These are phyloP conservation scores for Buathra laborator DNA, from an alignment of 2,888 invertebrate species.

Conservation along the genomic window DNA sequence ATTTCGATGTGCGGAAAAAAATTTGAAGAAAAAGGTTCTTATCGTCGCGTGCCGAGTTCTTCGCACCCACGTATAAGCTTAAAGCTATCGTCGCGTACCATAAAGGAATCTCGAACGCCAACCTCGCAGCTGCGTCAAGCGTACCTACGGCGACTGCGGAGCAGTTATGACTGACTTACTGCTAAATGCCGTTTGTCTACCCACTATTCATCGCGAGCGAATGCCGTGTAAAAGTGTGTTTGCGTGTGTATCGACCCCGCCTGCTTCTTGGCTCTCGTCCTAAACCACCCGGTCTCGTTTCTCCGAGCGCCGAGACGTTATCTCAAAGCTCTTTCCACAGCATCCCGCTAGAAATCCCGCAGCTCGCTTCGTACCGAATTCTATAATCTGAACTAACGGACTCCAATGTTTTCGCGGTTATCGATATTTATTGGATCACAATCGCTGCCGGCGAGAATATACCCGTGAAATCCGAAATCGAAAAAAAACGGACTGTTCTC, in stretches of 20 bases:
- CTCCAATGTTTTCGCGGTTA: not conserved
- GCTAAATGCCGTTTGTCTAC: slow-evolving; percentile 47
- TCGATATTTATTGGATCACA: not conserved
- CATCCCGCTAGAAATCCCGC: not conserved
- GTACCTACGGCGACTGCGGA: not conserved
- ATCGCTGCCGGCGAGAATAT: not conserved
- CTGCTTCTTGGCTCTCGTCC: slow-evolving; percentile 59
- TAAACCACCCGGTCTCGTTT: slow-evolving; percentile 41
- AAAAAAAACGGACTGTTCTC: not conserved
- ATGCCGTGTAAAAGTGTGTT: slow-evolving; percentile 33
- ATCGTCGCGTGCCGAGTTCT: slow-evolving; percentile 1
- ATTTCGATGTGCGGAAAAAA: not conserved
- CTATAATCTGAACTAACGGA: not conserved
- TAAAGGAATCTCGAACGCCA: slow-evolving; percentile 7
- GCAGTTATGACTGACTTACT: slow-evolving; percentile 45
- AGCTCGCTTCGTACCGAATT: not conserved
- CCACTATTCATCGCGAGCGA: slow-evolving; percentile 44
- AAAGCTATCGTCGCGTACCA: slow-evolving; percentile 20
- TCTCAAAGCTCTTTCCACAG: slow-evolving; percentile 27
- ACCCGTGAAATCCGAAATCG: not conserved
- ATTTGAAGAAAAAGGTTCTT: not conserved
- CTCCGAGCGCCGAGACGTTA: slow-evolving; percentile 12
- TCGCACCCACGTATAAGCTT: slow-evolving; percentile 45
- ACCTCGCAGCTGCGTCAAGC: slow-evolving; percentile 20
- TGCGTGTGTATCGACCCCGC: slow-evolving; percentile 55